Conservation (phyloP, 2,113 vertebrate species). For the Corydoras sp. region DNA sequence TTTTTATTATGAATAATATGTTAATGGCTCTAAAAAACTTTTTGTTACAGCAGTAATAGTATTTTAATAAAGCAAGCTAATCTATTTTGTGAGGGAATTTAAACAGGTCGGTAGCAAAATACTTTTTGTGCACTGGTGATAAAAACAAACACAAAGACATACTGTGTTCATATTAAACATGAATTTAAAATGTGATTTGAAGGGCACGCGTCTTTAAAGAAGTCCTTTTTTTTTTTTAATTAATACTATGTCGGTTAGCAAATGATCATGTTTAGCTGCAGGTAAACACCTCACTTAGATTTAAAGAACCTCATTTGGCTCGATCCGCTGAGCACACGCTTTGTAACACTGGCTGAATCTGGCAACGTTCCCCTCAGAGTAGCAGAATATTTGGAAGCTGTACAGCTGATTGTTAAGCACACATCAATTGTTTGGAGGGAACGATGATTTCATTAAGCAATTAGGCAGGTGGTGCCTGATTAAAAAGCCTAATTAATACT, state of each 20-base stretch:
- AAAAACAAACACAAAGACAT: no score
- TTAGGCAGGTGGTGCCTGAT: conserved; percentile 68
- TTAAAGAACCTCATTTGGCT: conserved; percentile 8
- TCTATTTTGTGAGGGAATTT: conserved; percentile 16
- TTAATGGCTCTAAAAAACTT: background rate
- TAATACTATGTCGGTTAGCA: background rate
- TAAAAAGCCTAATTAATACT: conserved; percentile 69
- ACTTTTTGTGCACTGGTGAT: no score
- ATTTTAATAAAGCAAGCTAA: no score
- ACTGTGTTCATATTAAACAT: no score
- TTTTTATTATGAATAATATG: conserved; percentile 30
- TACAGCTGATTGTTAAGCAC: conserved; percentile 38
- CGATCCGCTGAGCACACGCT: background rate
- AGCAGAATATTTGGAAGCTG: conserved; percentile 22
- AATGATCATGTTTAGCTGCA: background rate
- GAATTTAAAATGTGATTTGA: no score
- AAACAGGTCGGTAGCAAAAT: background rate
- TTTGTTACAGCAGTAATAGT: background rate
- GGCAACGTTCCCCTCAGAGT: background rate
- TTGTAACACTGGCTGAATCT: conserved; percentile 4
- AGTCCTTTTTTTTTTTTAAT: no score
- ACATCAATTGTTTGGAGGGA: conserved; percentile 65
- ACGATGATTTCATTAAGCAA: conserved; percentile 71
- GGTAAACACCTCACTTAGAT: background rate
- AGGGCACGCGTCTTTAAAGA: no score